Percentiles rank a stretch among this genome's conserved stretches.
Conservation (phyloP, 2,797 vertebrate species). For the Agapornis canus region DNA sequence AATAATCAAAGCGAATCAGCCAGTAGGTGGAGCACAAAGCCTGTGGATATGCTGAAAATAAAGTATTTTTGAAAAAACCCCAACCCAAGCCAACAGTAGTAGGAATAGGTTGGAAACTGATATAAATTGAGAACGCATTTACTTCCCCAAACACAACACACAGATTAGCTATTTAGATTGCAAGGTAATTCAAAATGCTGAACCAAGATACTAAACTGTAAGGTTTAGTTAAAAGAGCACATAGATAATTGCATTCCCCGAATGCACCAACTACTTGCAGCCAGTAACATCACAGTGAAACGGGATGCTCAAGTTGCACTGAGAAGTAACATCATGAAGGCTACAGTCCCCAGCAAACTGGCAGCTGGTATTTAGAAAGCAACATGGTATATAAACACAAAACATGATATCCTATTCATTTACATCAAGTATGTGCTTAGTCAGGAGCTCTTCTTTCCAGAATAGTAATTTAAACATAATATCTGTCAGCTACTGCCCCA, state of each 20-base stretch:
- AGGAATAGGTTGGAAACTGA: neutral
- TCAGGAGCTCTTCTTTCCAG: neutral
- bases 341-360: neutral
- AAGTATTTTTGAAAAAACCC: neutral
- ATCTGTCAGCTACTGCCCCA: neutral
- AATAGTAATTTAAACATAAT: slow-evolving; percentile 5
- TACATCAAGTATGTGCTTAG: neutral
- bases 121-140: neutral
- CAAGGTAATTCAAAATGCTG: neutral
- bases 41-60: neutral
- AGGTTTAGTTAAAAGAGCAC: neutral
- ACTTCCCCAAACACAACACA: neutral
- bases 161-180: neutral
- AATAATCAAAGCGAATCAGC: neutral
- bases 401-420: neutral
- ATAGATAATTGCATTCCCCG: neutral
- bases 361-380: neutral
- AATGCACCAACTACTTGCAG: neutral
- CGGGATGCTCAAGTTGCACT: neutral
- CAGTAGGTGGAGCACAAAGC: slow-evolving; percentile 59
- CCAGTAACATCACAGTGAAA: neutral
- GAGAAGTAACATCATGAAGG: neutral
- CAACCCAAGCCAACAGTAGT: neutral
- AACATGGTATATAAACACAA: neutral
- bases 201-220: neutral